Conservation (phyloP, 2,797 vertebrate species). For the Agapornis canus region DNA sequence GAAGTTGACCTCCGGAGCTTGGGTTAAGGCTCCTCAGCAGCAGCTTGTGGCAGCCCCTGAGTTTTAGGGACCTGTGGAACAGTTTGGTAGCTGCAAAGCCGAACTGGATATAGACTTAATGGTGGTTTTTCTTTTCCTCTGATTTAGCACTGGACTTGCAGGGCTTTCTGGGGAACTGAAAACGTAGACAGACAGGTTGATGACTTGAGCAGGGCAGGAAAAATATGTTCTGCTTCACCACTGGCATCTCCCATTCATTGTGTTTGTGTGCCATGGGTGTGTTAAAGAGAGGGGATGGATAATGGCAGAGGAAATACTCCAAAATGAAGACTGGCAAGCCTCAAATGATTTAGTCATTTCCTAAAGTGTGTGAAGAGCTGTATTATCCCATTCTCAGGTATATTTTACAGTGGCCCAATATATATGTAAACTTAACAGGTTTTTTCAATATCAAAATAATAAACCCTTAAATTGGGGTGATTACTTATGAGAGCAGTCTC, state of each 20-base stretch:
- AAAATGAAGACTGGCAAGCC: not conserved
- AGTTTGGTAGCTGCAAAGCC: not conserved
- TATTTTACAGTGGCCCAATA: not conserved
- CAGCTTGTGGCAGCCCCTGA: not conserved
- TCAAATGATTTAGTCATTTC: slow-evolving; percentile 30
- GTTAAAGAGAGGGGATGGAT: not conserved
- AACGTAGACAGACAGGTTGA: not conserved
- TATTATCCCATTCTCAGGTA: not conserved
- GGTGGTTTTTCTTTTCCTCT: not conserved
- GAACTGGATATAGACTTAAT: not conserved
- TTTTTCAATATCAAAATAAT: not conserved
- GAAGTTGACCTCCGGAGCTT: not conserved
- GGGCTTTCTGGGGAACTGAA: not conserved
- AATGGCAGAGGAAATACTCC: not conserved
- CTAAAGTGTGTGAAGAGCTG: not conserved
- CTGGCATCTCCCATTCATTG: not conserved
- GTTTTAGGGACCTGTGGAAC: not conserved
- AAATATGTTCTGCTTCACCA: not conserved
- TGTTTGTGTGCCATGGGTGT: not conserved
- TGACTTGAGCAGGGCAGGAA: not conserved
- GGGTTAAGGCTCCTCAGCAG: fast-evolving
- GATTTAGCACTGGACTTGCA: not conserved
- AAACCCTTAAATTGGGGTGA: not conserved
- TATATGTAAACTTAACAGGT: not conserved
- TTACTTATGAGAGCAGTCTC: not conserved